Conservation (phyloP, 1,140 invertebrate species). For the Zaprionus kolodkinae region DNA sequence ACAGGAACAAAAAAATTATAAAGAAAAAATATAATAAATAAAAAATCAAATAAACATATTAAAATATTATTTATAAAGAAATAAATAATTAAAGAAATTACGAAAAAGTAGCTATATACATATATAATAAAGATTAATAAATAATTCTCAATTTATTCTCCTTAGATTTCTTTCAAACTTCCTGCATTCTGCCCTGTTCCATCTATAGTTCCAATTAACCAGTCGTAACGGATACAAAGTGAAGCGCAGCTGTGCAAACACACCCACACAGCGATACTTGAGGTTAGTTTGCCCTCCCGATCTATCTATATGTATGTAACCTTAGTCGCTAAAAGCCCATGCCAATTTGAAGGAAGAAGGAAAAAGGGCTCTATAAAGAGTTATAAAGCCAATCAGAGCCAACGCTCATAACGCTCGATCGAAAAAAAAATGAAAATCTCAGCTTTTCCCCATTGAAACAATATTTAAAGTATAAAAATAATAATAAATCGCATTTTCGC, state of each 20-base stretch:
- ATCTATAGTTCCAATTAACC: slow-evolving; percentile 56
- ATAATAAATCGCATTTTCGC: slow-evolving; percentile 80
- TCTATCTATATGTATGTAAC: slow-evolving; percentile 72
- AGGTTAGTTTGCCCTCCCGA: slow-evolving; percentile 52
- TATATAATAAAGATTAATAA: too few relatives aligned
- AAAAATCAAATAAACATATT: too few relatives aligned
- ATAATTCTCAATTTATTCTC: too few relatives aligned
- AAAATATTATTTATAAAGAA: too few relatives aligned
- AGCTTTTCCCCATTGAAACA: slow-evolving; percentile 61
- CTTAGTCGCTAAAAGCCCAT: slow-evolving; percentile 74
- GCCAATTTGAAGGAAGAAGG: slow-evolving; percentile 2
- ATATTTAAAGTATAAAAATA: slow-evolving; percentile 79
- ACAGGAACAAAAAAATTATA: too few relatives aligned
- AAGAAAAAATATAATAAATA: too few relatives aligned
- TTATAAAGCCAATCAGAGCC: slow-evolving; percentile 49
- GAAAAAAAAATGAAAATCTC: slow-evolving; percentile 44
- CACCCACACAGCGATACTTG: slow-evolving; percentile 52
- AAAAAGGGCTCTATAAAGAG: slow-evolving; percentile 44
- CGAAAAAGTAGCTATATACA: too few relatives aligned
- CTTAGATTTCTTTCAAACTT: too few relatives aligned
- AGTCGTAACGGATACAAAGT: slow-evolving; percentile 59
- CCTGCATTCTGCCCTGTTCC: background rate
- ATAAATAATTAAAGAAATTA: too few relatives aligned
- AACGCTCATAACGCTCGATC: background rate
- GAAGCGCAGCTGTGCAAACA: slow-evolving; percentile 70